Percentiles rank a stretch among this genome's conserved stretches.
Conservation (phyloP, 2,888 invertebrate species). For the Cheilosia urbana region DNA sequence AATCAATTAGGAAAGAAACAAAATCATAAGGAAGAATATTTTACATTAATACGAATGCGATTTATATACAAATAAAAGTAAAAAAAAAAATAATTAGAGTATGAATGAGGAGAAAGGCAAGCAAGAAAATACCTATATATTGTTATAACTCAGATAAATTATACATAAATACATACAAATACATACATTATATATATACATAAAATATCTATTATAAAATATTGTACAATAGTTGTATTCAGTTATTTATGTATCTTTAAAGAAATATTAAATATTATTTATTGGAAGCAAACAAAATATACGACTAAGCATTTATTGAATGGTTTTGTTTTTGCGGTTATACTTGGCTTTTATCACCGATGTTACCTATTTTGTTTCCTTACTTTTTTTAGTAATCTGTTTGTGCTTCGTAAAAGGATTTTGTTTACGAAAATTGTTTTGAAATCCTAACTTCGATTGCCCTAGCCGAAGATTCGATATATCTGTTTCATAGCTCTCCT, state of each 20-base stretch:
- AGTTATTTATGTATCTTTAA: constrained; percentile 73
- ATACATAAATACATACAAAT: constrained; percentile 66
- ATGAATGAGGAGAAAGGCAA: constrained; percentile 45
- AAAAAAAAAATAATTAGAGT: constrained; percentile 49
- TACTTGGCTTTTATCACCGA: background rate
- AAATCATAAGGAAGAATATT: constrained; percentile 28
- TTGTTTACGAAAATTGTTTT: no score
- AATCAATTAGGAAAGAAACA: constrained; percentile 34
- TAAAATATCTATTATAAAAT: constrained; percentile 65
- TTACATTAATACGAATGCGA: constrained; percentile 41
- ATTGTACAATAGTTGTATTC: constrained; percentile 72
- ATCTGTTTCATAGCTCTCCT: no score
- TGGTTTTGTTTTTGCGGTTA: constrained; percentile 8
- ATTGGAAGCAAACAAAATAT: constrained; percentile 71
- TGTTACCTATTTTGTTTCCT: background rate
- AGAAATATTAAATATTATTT: constrained; percentile 72
- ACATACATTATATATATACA: constrained; percentile 33
- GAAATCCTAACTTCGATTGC: background rate
- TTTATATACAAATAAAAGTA: constrained; percentile 38
- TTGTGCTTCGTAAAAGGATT: no score
- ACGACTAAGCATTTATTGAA: constrained; percentile 72
- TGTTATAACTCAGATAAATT: constrained; percentile 71
- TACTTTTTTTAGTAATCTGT: no score
- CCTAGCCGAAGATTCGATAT: no score
- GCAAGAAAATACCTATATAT: constrained; percentile 64